Percentiles rank a stretch among this genome's conserved stretches.
These are phyloP conservation scores for Pelusios castaneus DNA, from an alignment of 2,113 vertebrate species.

Conservation along the genomic window DNA sequence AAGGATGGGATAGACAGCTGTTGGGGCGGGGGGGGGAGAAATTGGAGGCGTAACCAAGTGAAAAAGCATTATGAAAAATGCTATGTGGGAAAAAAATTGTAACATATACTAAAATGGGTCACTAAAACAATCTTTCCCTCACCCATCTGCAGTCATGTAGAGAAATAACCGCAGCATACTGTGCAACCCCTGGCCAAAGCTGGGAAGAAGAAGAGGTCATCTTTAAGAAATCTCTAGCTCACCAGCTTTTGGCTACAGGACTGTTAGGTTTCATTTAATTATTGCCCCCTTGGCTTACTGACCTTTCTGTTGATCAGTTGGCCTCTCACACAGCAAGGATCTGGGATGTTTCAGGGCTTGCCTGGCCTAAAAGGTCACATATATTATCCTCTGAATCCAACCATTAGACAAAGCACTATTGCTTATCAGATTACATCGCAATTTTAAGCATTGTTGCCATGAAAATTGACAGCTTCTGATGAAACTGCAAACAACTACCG, in stretches of 20 bases:
- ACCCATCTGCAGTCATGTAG: not conserved
- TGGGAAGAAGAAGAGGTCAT: not conserved
- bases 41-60: not conserved
- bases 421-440: not conserved
- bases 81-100: not conserved
- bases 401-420: not conserved
- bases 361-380: not conserved
- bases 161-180: not conserved
- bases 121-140: not conserved
- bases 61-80: slow-evolving; percentile 6
- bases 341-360: not conserved
- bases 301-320: not conserved
- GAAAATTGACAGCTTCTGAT: slow-evolving; percentile 28
- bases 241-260: not conserved
- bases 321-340: not conserved
- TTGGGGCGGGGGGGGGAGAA: not conserved
- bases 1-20: not conserved
- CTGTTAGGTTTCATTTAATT: not conserved
- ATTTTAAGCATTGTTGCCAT: not conserved
- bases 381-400: not conserved
- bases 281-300: not conserved
- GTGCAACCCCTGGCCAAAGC: not conserved
- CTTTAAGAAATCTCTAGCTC: accelerated
- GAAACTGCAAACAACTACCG: slow-evolving; percentile 35
- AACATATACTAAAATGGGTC: not conserved